phyloP scores from a whole-genome alignment of 2,888 invertebrate genomes.

The Phaedon cochleariae region DNA sequence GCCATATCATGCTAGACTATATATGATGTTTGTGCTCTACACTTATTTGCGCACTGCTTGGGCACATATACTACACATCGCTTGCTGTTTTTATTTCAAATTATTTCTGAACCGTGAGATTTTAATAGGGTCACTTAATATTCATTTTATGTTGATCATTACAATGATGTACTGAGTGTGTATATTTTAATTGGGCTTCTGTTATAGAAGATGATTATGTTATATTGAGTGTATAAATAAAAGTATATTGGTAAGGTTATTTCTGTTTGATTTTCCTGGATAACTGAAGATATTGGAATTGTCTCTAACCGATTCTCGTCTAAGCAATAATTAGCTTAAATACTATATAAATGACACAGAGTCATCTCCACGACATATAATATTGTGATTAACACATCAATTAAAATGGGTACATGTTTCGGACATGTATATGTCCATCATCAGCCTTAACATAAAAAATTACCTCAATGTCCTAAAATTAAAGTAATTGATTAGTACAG shows the following conservation, averaged over 20 bases:
- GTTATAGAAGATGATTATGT: conserved; percentile 37
- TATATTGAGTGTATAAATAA: conserved; percentile 42
- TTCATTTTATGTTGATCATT: conserved; percentile 26
- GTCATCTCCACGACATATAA: no score
- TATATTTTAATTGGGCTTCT: conserved; percentile 33
- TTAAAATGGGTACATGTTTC: no score
- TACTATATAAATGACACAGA: no score
- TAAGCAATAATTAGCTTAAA: no score
- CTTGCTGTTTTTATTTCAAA: neutral
- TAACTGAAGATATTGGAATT: no score
- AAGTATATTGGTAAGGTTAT: conserved; percentile 18
- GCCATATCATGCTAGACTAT: conserved; percentile 11
- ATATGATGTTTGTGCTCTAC: neutral
- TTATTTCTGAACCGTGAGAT: neutral
- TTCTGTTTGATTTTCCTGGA: neutral
- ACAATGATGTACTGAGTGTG: conserved; percentile 30
- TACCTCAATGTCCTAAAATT: no score
- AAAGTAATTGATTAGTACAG: no score
- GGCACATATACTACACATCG: neutral
- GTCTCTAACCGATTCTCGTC: no score
- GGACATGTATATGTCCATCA: no score
- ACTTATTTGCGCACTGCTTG: neutral
- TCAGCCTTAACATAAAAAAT: no score
- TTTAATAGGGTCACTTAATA: neutral
- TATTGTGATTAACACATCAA: no score